Evolutionary conservation across 2,888 invertebrate genomes (phyloP), one percentile per base, ranked within the genome.

Genomic region (Dromius quadrimaculatus): DNA sequence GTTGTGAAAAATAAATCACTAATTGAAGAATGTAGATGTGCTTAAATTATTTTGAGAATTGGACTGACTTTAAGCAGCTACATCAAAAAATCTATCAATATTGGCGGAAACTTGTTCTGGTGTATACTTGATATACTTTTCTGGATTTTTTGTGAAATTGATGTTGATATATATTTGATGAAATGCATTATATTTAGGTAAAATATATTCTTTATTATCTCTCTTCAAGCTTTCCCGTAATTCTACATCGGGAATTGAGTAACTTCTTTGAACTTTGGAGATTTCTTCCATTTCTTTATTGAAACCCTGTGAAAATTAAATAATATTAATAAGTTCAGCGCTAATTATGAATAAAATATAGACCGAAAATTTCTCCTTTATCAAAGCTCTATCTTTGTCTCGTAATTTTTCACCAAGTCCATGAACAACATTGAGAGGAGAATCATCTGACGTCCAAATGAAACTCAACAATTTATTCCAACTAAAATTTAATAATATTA

Each of bases 241-340:
- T 78, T 96, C 95, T 0, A 91, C 87, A 84, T 98, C 97, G 0
- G 98, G 97, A 77, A 98, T 94, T 61, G 95, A 93, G 84, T 97
- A 97, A 32, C 91, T 90, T 72, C 94, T 89, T 84, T 98, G 97
- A 23, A 89, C 88, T 75, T 92, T 90, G 1, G 90, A 88, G 9
- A 92, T 88, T 77, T 97, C 97, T 78, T 98, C 97, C 80, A 98
- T 90, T 83, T 98, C 98, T 80, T 95, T 95, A 83, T 98, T 97
- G 83, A 98, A 98, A 59, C 92, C 91, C 95, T 96, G 79, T 15
- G 79, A 81, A 74, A 71, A 72, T 73, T n/a, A 28, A 28, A 28
- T 5, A 19, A 11, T 19, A 11, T 11, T 1, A 22, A 50, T 13
- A 11, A 15, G 1, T 38, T 38, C n/a, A 13, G 2, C 3, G 8